These are phyloP conservation scores for Eulimnadia texana DNA, from an alignment of 1,140 invertebrate species.

Conservation along the genomic window DNA sequence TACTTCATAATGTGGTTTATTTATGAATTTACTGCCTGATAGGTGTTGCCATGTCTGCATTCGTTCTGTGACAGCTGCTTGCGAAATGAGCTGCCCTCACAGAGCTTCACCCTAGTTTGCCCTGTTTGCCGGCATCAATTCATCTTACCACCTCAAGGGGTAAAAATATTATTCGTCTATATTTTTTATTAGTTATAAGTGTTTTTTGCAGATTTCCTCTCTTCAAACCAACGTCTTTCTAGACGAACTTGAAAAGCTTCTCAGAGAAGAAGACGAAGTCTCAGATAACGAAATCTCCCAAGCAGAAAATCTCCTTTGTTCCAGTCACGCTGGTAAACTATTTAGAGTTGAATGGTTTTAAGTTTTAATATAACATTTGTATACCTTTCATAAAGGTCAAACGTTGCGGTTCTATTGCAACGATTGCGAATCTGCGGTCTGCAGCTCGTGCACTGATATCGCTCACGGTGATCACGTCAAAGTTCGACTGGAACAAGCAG, in stretches of 20 bases:
- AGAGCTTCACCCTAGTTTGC: conserved; percentile 37
- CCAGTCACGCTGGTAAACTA: conserved; percentile 23
- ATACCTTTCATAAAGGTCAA: conserved; percentile 26
- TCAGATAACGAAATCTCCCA: background rate
- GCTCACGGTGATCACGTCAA: conserved; percentile 36
- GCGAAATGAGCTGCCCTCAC: conserved; percentile 29
- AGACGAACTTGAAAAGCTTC: conserved; percentile 31
- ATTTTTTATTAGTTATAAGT: too few species aligned
- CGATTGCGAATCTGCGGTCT: conserved; percentile 39
- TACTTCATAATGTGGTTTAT: background rate
- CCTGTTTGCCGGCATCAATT: conserved; percentile 39
- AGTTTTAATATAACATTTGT: background rate
- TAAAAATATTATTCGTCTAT: conserved; percentile 19
- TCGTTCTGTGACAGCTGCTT: conserved; percentile 33
- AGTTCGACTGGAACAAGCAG: conserved; percentile 32
- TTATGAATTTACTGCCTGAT: background rate
- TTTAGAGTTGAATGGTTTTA: background rate
- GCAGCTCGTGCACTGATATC: conserved; percentile 36
- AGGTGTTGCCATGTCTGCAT: conserved; percentile 34
- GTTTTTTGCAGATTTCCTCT: conserved; percentile 26
- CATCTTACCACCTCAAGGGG: conserved; percentile 37
- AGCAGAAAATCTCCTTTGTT: conserved; percentile 20
- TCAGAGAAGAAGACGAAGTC: background rate
- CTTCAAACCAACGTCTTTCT: conserved; percentile 37
- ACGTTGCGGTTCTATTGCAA: conserved; percentile 36